Evolutionary conservation across 2,113 vertebrate species (phyloP), one percentile per base, ranked within the genome.

Genomic region (Perognathus longimembris): DNA sequence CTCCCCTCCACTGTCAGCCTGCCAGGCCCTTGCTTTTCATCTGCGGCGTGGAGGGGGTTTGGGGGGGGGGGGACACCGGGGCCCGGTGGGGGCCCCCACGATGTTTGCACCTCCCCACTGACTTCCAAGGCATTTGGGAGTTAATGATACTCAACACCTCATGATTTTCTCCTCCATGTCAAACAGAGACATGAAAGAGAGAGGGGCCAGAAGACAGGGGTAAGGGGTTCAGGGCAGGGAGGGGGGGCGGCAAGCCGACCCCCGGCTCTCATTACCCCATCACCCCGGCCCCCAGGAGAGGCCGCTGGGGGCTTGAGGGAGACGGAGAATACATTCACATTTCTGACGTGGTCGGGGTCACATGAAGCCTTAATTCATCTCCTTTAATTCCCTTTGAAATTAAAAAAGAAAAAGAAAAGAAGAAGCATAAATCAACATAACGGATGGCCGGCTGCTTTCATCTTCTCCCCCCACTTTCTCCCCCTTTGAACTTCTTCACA

Each of bases 71-170:
- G 50, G 17, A 54, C 17, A 54, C 50, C 2, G 12, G 50, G 94
- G 97, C 97, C 80, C 96, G 97, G 21, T 3, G 20, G 66, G 75
- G 66, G 11, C 97, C 96, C 95, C 96, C 40, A 3, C 89, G 7
- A 92, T 97, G 96, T 98, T 98, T 98, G 97, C 40, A 95, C 97
- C 97, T 97, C 97, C 97, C 97, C 98, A 97, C 98, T 97, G 98
- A 98, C 98, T 98, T 98, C 97, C 92, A 96, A 98, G 98, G 98
- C 98, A 98, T 98, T 98, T 98, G 97, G 97, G 98, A 98, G 97
- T 98, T 98, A 98, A 98, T 98, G 98, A 98, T 98, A 97, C 96
- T 98, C 97, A 95, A 92, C 98, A 98, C 98, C 98, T 98, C 98
- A 98, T 98, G 98, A 98, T 98, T 98, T 98, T 98, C 98, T 96